Evolutionary conservation across 2,113 vertebrate genomes (phyloP).

Genomic region (Shinisaurus crocodilurus): DNA sequence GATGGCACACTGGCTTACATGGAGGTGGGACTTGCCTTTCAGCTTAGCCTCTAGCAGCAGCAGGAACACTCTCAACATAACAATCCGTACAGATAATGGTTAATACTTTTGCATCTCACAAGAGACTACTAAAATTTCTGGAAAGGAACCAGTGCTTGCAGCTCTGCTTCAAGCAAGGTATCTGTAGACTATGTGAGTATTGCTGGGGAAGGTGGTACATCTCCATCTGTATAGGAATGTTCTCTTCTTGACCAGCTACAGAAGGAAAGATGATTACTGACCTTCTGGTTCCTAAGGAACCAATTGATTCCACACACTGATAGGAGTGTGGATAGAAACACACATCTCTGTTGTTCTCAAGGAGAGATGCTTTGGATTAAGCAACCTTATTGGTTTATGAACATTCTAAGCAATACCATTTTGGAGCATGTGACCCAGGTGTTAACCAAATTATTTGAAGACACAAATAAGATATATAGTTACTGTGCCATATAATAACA

Average conservation of each 20-base stretch:
- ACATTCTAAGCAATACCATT: neutral
- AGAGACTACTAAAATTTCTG: neutral
- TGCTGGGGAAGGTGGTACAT: neutral
- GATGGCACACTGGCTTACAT: neutral
- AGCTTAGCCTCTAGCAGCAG: rapidly evolving
- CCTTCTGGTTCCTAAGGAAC: rapidly evolving
- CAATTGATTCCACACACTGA: neutral
- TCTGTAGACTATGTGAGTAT: neutral
- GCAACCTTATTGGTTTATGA: neutral
- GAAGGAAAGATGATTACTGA: rapidly evolving
- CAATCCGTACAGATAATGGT: neutral
- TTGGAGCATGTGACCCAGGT: neutral
- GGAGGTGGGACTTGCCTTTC: neutral
- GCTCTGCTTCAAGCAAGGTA: neutral
- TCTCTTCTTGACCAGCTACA: neutral
- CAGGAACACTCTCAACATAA: neutral
- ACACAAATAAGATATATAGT: neutral
- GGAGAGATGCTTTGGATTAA: neutral
- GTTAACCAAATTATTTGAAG: neutral
- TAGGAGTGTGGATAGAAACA: neutral
- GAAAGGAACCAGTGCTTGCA: rapidly evolving
- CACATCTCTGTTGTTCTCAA: neutral
- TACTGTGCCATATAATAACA: neutral
- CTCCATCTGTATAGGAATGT: neutral
- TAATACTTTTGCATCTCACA: neutral